These are phyloP conservation scores for Monodelphis domestica DNA, from an alignment of 2,797 vertebrate species.

Conservation along the genomic window DNA sequence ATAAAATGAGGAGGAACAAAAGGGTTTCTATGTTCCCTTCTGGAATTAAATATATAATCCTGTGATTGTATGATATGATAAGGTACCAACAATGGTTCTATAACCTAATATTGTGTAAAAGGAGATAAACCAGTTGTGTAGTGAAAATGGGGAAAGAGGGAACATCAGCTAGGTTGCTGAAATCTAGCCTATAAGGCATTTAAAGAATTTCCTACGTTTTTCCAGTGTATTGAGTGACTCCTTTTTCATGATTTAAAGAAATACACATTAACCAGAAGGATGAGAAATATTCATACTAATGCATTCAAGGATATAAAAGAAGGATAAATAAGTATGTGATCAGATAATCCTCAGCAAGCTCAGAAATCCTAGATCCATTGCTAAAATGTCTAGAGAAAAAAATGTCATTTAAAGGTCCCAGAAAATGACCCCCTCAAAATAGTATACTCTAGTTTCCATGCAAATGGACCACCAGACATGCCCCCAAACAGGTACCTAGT, in stretches of 20 bases:
- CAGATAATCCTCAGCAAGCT: background rate
- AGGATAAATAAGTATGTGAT: background rate
- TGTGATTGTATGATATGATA: background rate
- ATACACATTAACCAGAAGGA: background rate
- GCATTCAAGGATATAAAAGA: background rate
- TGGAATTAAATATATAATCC: background rate
- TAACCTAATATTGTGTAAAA: background rate
- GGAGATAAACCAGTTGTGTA: background rate
- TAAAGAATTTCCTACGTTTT: background rate
- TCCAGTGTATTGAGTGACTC: background rate
- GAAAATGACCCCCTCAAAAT: constrained; percentile 35
- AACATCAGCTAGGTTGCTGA: background rate
- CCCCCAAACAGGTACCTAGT: background rate
- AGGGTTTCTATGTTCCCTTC: background rate
- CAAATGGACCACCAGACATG: constrained; percentile 26
- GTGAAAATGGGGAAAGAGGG: background rate
- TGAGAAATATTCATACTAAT: background rate
- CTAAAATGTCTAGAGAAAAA: constrained; percentile 29
- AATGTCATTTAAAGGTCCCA: constrained; percentile 24
- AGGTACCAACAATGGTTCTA: background rate
- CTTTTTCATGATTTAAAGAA: background rate
- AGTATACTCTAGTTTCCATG: constrained; percentile 24
- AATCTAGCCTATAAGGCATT: background rate
- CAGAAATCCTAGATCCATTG: constrained; percentile 5
- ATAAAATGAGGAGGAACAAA: background rate